These are phyloP conservation scores for Harpagus bidentatus DNA, from an alignment of 2,113 vertebrate genomes.

Conservation along the genomic window DNA sequence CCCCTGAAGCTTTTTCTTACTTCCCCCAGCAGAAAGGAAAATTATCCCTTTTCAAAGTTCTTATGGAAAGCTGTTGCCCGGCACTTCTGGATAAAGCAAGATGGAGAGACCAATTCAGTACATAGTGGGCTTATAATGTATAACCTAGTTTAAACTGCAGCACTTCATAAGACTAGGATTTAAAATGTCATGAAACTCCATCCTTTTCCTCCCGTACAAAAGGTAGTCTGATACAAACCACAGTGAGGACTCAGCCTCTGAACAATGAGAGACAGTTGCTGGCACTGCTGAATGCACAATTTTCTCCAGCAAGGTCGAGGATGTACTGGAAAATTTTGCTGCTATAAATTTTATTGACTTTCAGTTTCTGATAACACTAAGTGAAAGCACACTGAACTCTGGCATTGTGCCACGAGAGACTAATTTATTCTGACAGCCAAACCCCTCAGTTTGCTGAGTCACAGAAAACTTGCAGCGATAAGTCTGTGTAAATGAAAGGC, in stretches of 20 bases:
- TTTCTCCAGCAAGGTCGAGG: constrained; percentile 13
- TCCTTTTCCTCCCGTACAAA: not conserved
- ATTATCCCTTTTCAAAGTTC: not conserved
- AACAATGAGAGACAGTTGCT: not conserved
- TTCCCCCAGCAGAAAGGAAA: not conserved
- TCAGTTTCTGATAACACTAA: not conserved
- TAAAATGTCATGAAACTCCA: not conserved
- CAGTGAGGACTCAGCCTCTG: not conserved
- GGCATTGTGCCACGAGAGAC: not conserved
- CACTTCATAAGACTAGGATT: not conserved
- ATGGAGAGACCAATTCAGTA: not conserved
- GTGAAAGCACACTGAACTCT: not conserved
- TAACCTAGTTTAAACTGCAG: not conserved
- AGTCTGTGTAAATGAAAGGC: constrained; percentile 16
- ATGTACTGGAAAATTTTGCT: not conserved
- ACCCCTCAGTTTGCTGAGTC: not conserved
- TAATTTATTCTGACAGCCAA: constrained; percentile 13
- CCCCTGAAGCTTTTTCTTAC: not conserved
- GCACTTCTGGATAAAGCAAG: not conserved
- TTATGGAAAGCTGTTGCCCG: not conserved
- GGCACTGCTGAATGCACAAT: not conserved
- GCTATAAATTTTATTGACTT: constrained; percentile 19
- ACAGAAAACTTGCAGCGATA: not conserved
- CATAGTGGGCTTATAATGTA: not conserved
- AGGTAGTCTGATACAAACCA: not conserved